Conservation (phyloP, 1,140 invertebrate species). For the Sarcophaga peregrina region DNA sequence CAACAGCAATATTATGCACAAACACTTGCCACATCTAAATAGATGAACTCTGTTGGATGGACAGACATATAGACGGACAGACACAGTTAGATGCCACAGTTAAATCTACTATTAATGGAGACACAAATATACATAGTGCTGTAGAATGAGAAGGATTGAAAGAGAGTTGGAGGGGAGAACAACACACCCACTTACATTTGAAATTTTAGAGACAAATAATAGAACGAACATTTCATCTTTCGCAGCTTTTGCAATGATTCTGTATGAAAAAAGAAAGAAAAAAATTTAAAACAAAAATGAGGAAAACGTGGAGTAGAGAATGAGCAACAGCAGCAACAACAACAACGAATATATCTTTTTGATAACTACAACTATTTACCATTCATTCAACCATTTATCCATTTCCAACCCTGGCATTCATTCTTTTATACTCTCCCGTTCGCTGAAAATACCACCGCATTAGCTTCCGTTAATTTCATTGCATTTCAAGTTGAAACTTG, state of each 20-base stretch:
- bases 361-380: conserved; percentile 6
- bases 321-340: background rate
- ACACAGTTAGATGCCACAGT: no score
- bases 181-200: no score
- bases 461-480: conserved; percentile 25
- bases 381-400: conserved; percentile 26
- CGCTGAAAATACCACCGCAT: background rate
- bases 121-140: no score
- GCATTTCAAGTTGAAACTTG: conserved; percentile 2
- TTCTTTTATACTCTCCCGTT: background rate
- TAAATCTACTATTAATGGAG: background rate
- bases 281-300: no score
- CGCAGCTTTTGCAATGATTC: background rate
- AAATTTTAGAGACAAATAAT: background rate
- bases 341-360: background rate
- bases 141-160: no score
- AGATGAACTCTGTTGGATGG: background rate
- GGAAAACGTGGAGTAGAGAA: background rate
- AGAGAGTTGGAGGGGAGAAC: no score
- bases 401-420: background rate
- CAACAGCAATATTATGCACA: conserved; percentile 19
- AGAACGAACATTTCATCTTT: background rate
- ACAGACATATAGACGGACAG: background rate
- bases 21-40: conserved; percentile 11
- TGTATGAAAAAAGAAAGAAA: no score